Percentiles rank a stretch among this genome's conserved stretches.
phyloP scores from a whole-genome alignment of 2,113 vertebrate species.

The Brienomyrus brachyistius region DNA sequence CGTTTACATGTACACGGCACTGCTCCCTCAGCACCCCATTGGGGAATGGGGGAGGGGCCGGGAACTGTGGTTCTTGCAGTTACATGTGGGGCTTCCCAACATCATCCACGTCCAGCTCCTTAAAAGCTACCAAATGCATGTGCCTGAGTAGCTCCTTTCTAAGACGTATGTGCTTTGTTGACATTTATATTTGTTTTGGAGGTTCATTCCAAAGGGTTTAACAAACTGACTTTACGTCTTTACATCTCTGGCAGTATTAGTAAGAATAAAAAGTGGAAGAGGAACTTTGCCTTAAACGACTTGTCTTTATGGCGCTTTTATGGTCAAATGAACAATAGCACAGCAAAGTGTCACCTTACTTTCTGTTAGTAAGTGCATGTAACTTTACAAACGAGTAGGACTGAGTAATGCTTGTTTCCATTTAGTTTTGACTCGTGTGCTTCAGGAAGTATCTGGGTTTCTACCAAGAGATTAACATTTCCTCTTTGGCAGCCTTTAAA shows the following conservation, averaged over 20 bases:
- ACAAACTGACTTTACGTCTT: background rate
- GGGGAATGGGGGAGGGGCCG: conserved; percentile 54
- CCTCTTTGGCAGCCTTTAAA: conserved; percentile 15
- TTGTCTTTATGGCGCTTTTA: background rate
- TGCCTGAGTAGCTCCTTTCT: background rate
- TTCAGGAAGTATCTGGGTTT: conserved; percentile 26
- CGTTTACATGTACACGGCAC: conserved; percentile 27
- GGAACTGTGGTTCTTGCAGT: conserved; percentile 45
- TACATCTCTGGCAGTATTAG: background rate
- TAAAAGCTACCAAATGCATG: background rate
- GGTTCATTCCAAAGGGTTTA: background rate
- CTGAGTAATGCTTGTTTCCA: conserved; percentile 8
- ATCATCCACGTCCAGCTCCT: background rate
- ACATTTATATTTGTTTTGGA: background rate
- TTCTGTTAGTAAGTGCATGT: conserved; percentile 3
- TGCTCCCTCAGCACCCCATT: conserved; percentile 29
- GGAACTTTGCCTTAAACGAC: background rate
- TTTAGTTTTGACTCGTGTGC: conserved; percentile 3
- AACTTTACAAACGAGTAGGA: background rate
- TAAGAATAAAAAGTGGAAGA: background rate
- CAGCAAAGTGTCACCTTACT: background rate
- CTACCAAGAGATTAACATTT: conserved; percentile 22
- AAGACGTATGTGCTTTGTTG: background rate
- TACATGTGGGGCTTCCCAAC: conserved; percentile 35
- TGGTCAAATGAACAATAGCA: background rate